Evolutionary conservation across 2,113 vertebrate species (phyloP), one percentile per base, ranked within the genome.

Genomic region (Benitochromis conjunctus): DNA sequence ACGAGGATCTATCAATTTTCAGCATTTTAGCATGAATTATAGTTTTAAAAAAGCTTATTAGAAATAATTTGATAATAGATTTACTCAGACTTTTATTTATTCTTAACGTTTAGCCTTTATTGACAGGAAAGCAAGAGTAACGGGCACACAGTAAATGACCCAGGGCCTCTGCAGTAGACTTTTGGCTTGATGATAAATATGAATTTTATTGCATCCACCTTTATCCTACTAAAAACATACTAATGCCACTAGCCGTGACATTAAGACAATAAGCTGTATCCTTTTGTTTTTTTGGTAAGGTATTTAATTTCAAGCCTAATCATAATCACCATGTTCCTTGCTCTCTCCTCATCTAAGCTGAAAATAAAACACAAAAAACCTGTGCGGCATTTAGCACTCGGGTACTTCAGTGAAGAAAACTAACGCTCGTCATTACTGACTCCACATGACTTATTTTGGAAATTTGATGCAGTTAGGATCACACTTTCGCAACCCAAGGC

Each of bases 401-500:
- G 43, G 57, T 56, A 78, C 80, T 87, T 80, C 58, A 81, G 29
- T 84, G 90, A 89, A 84, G 85, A 89, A 79, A 83, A 82, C 51
- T 43, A 86, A 81, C 48, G 24, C 76, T 31, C 9, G 31, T 91
- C 79, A 91, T 91, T 84, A 84, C 54, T 24, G 46, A 90, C 81
- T 84, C 62, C 66, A 89, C 91, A 84, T 51, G 77, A 82, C 69
- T 88, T 74, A 83, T 88, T 94, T 82, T 87, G 58, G 34, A 58
- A 85, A 90, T 84, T 76, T 87, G 55, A 89, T 90, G 64, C 54
- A 79, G 80, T 85, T 83, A 81, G 69, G 58, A 74, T 82, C 71
- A 64, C 60, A 84, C 60, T 76, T 80, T 38, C 4, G 19, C 36
- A 84, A 86, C 86, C 51, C 79, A 29, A 46, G 89, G 85, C 88